Evolutionary conservation across 2,113 vertebrate genomes (phyloP), one percentile per base, ranked within the genome.

Genomic region (Eupsittula cactorum): DNA sequence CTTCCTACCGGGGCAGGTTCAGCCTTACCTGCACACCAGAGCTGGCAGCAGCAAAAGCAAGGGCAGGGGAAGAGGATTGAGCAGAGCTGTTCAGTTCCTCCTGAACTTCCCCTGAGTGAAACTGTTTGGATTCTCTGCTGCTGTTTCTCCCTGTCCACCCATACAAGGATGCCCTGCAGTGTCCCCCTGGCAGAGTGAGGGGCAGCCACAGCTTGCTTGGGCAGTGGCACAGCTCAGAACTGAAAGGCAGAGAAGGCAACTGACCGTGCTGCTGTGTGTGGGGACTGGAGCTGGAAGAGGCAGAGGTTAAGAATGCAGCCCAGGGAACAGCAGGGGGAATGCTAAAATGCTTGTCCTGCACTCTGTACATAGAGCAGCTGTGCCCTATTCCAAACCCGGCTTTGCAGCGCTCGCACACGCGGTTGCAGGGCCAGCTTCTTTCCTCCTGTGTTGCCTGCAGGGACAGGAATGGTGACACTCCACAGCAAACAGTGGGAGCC

Each of bases 331-430:
- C 57, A 11, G 46, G 41, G 77, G 74, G 52, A 75, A 82, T 0
- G 24, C 78, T 41, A 50, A 33, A 63, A 53, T 65, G 80, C 93
- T 96, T 95, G 94, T 95, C 13, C 83, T 91, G 59, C 42, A 7
- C 88, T 90, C 88, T 93, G 89, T 12, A 75, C 94, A 94, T 27
- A 92, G 4, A 77, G 65, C 73, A 79, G 86, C 71, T 73, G 14
- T 4, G 39, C 74, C 80, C 10, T 17, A 4, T 79, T 52, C 69
- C 62, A 47, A 49, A 63, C 44, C 37, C 1, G 0, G 83, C 35
- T 80, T 68, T 71, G 73, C 82, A 79, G 57, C 33, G 2, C 65
- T 31, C 3, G 0, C 6, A 16, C 4, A 13, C 44, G 11, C 31
- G 12, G 27, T 33, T 69, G n/a, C 78, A 35, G 0, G 35, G 41